Conservation (phyloP, 2,888 invertebrate species). For the Zygothrica quintamaculata region DNA sequence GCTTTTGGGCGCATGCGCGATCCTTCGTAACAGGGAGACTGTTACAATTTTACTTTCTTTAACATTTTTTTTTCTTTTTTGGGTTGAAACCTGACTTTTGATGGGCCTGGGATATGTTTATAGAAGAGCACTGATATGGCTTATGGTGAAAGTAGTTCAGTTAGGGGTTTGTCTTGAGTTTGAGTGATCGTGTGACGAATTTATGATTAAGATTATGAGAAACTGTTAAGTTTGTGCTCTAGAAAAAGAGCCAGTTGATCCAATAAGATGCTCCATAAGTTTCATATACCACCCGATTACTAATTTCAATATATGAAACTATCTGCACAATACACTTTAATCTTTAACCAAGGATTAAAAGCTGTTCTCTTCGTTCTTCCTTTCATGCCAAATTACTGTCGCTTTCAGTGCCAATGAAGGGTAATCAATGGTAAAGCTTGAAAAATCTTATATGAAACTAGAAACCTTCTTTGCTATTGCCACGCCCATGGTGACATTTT, state of each 20-base stretch:
- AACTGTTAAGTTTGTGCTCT: too few relatives aligned
- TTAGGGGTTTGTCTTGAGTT: conserved; percentile 27
- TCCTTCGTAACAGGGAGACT: conserved; percentile 54
- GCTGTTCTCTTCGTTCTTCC: conserved; percentile 8
- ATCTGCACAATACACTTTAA: conserved; percentile 15
- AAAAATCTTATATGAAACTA: not conserved
- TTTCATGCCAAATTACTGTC: conserved; percentile 27
- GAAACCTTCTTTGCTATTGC: conserved; percentile 17
- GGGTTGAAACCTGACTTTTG: conserved; percentile 15
- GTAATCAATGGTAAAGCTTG: conserved; percentile 23
- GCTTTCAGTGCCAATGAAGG: conserved; percentile 29
- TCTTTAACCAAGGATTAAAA: conserved; percentile 14
- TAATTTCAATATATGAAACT: too few relatives aligned
- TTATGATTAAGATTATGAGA: not conserved
- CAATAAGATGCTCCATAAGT: not conserved
- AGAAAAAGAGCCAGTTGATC: too few relatives aligned
- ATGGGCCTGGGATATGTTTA: conserved; percentile 46
- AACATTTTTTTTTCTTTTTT: conserved; percentile 17
- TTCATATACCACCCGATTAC: too few relatives aligned
- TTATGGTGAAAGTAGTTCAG: conserved; percentile 41
- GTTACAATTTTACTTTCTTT: conserved; percentile 72
- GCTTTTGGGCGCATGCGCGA: conserved; percentile 61
- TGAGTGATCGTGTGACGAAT: conserved; percentile 48
- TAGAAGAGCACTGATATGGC: conserved; percentile 46
- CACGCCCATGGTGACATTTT: conserved; percentile 62